Evolutionary conservation across 2,113 vertebrate genomes (phyloP).

Genomic region (Hemiscyllium ocellatum): DNA sequence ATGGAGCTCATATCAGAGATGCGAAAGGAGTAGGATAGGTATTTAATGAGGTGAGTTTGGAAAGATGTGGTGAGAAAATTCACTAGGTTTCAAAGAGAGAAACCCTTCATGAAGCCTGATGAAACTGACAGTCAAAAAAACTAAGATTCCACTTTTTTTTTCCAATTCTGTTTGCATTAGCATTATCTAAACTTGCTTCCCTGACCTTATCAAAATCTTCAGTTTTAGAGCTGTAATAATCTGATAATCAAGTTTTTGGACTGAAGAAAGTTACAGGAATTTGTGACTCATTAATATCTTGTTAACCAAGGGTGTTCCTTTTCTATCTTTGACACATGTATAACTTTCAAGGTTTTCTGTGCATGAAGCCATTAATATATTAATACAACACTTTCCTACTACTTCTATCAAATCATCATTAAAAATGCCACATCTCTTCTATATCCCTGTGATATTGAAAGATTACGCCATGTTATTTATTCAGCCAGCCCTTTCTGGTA

Average conservation of each 20-base stretch:
- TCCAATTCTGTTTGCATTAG: not conserved
- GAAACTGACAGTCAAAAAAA: too few relatives aligned
- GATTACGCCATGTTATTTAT: not conserved
- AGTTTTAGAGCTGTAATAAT: not conserved
- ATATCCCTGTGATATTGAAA: not conserved
- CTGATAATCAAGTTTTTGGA: not conserved
- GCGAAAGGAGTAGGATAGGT: too few relatives aligned
- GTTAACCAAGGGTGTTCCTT: not conserved
- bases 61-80: too few relatives aligned
- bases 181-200: not conserved
- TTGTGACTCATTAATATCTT: not conserved
- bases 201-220: not conserved
- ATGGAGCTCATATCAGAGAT: too few relatives aligned
- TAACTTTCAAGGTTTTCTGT: not conserved
- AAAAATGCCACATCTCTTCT: not conserved
- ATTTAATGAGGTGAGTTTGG: too few relatives aligned
- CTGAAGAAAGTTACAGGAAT: constrained; percentile 4
- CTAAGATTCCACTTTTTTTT: not conserved
- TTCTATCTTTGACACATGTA: not conserved
- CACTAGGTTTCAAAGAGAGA: too few relatives aligned
- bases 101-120: too few relatives aligned
- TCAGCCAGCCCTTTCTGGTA: not conserved
- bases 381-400: not conserved
- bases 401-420: not conserved
- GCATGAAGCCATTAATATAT: not conserved